Evolutionary conservation across 2,113 vertebrate genomes (phyloP).

Genomic region (Salvator merianae): DNA sequence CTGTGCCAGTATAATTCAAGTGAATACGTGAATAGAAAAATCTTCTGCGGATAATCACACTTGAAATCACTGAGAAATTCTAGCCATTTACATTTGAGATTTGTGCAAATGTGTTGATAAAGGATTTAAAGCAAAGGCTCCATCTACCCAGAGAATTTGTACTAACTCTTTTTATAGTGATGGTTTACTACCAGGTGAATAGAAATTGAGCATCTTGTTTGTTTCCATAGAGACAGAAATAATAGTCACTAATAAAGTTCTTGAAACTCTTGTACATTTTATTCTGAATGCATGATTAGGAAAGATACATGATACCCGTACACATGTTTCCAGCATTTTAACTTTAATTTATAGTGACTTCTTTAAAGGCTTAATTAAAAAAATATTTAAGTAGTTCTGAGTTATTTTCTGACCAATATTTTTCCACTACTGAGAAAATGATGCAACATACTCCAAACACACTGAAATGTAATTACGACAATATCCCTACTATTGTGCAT

Average conservation of each 20-base stretch:
- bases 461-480: too few species aligned
- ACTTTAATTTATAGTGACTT: background rate
- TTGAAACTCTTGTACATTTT: background rate
- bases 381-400: background rate
- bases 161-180: slow-evolving; percentile 11
- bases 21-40: fast-evolving
- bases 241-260: background rate
- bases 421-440: background rate
- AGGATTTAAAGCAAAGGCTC: slow-evolving; percentile 19
- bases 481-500: too few species aligned
- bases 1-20: background rate
- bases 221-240: slow-evolving; percentile 39
- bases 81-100: background rate
- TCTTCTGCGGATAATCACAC: background rate
- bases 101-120: background rate
- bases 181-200: background rate
- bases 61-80: background rate
- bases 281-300: background rate
- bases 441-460: background rate
- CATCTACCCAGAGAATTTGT: background rate
- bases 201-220: background rate
- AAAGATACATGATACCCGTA: background rate
- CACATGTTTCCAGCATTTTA: background rate
- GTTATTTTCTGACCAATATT: background rate
- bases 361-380: background rate